Base-by-base conservation (phyloP, 2,888 invertebrate species). In the Drosophila trichaetosa region DNA sequence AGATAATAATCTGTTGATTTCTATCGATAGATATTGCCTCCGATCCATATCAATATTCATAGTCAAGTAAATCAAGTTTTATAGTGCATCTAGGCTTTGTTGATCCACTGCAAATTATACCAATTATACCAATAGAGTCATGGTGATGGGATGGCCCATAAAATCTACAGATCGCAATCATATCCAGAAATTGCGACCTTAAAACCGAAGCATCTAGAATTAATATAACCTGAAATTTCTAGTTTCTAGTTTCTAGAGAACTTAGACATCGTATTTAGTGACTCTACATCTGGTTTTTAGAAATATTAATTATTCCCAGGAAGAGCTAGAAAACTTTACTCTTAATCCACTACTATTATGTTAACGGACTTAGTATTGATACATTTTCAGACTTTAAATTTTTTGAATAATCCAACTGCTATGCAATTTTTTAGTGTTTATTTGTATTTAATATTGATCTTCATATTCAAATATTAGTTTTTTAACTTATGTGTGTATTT, bases 171-270 rank as follows among this genome's bases (percentile, higher is more conserved):
- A 36, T 36, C 16, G 36, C 2, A 36, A 36, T 36, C 16, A 36
- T 36, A 16, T 36, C 6, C 0, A 38, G 7, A 18, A 18, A 36
- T 36, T 7, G 18, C 0, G 10, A 11, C 2, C n/a, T 40, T 40
- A n/a, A n/a, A 10, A n/a, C n/a, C 5, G 5, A 5, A 10, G 10
- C 10, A n/a, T 40, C 40, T 38, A 2, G 4, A 10, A n/a, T n/a
- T n/a, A n/a, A n/a, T 3, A 5, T 0, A 40, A n/a, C 0, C n/a
- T 40, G n/a, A 4, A 0, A 5, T n/a, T 11, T 38, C 1, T 1
- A 38, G 18, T 3, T 18, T 18, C n/a, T n/a, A n/a, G n/a, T n/a
- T 18, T 8, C 7, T 7, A 18, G 38, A 24, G 24, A 24, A 24
- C 24, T 24, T 24, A 24, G 24, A 24, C 24, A 24, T 24, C 38